Evolutionary conservation across 2,113 vertebrate species (phyloP), one percentile per base, ranked within the genome.

Genomic region (Rhinopomastus cyanomelas): DNA sequence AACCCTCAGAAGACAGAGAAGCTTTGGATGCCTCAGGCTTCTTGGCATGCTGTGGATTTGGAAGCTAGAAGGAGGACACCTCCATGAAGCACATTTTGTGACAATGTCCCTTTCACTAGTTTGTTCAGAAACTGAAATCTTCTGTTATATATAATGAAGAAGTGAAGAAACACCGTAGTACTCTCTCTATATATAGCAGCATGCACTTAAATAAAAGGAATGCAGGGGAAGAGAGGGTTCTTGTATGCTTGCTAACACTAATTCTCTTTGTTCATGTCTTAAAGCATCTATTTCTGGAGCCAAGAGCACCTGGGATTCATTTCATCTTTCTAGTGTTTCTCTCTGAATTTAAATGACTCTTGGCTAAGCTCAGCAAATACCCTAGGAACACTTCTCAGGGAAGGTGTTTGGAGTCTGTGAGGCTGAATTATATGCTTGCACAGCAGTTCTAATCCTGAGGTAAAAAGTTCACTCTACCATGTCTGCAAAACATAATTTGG

Each of bases 261-360:
- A 92, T 89, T 91, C 77, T 91, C 74, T 92, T 90, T 87, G 81
- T 88, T 91, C 73, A 2, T 79, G 69, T 88, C 66, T 83, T 89
- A 73, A 84, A 85, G 62, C 73, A 66, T 90, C 82, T 74, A 65
- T 94, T 95, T 95, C 80, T 91, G 76, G 80, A 74, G 74, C 42
- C n/a, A 42, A 84, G 80, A 89, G 65, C 89, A 92, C 91, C 85
- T 92, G 94, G 89, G 83, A 94, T 93, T 94, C 64, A 72, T 91
- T 94, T 89, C n/a, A 61, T 91, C 85, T 91, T 94, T 89, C 80
- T 71, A 57, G 57, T 86, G 85, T 88, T 89, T 94, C 88, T 92
- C 91, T 92, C 82, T 89, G 89, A 92, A 91, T 92, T 91, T 91
- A 86, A 92, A 94, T 95, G 69, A 86, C 55, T 87, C 72, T 87